Evolutionary conservation across 2,113 vertebrate genomes (phyloP).

Genomic region (Tragelaphus strepsiceros): DNA sequence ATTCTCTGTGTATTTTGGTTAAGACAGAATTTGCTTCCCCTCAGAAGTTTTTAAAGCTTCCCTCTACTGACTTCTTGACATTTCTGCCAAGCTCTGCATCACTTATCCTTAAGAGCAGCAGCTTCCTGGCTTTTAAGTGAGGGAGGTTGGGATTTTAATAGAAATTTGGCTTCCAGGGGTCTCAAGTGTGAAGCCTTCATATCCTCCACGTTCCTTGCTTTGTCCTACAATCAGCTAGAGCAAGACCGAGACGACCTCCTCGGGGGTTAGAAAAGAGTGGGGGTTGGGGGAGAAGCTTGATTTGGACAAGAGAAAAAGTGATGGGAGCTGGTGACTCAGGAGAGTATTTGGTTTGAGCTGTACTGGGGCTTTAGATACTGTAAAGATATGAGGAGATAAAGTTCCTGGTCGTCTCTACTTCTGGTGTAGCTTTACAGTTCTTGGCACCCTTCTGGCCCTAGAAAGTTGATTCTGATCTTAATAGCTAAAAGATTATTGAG

Average conservation of each 20-base stretch:
- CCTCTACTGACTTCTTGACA: conserved; percentile 48
- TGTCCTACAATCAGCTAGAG: conserved; percentile 45
- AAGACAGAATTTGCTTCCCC: not conserved
- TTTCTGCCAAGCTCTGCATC: conserved; percentile 49
- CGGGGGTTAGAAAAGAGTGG: not conserved
- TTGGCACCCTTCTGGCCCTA: not conserved
- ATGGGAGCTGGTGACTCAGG: conserved; percentile 19
- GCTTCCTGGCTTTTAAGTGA: conserved; percentile 56
- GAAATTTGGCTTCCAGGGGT: conserved; percentile 55
- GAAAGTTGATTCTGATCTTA: conserved; percentile 22
- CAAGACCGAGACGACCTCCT: conserved; percentile 45
- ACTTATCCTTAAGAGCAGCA: conserved; percentile 53
- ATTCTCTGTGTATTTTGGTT: conserved; percentile 17
- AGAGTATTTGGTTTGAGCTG: conserved; percentile 4
- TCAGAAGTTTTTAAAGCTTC: conserved; percentile 46
- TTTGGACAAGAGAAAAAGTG: conserved; percentile 27
- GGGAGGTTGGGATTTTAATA: conserved; percentile 48
- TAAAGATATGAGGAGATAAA: not conserved
- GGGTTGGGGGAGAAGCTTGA: conserved; percentile 19
- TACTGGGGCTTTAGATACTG: not conserved
- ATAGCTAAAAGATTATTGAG: not conserved
- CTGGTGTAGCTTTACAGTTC: not conserved
- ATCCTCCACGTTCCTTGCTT: conserved; percentile 63
- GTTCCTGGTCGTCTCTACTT: not conserved
- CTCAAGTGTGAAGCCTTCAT: conserved; percentile 69